Evolutionary conservation across 2,797 vertebrate genomes (phyloP), one percentile per base, ranked within the genome.

Genomic region (Etheostoma nigrum): DNA sequence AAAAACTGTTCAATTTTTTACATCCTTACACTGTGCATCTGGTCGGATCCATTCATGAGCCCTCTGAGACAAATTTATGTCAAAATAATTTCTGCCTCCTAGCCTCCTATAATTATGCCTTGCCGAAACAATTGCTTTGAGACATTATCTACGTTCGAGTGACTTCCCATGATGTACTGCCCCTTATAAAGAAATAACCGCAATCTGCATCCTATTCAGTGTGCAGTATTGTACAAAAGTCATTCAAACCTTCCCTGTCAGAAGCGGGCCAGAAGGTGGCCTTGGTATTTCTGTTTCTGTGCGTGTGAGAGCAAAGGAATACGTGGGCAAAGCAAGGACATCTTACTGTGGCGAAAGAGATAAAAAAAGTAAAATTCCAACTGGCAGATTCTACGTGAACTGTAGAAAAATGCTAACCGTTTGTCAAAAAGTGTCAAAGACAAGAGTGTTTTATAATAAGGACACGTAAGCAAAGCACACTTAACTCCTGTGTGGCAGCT

Each of bases 211-310:
- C 52, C 12, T 8, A 27, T 55, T 73, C 61, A 67, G 62, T 30
- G 16, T 72, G 25, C 33, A 55, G 4, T 6, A 55, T 15, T 45
- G n/a, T 55, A 18, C 64, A 36, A 36, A 36, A 52, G 33, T 18
- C 12, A 49, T 78, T 81, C 10, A 65, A 42, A 73, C 16, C 74
- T 40, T 40, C 18, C 40, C 3, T 44, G 59, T 58, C 15, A 63
- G 68, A 16, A 21, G 36, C n/a, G 76, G 45, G 53, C 44, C 44
- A 36, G 36, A 42, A 62, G 54, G 48, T 18, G 49, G 85, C 76
- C 67, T 74, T 76, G 58, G 58, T 55, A 66, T 61, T 71, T 85
- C 59, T 71, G 42, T 23, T 48, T 77, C 27, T 19, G 48, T 62
- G 3, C 59, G 3, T 67, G 49, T 36, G 30, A 63, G 65, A 40